Evolutionary conservation across 2,888 invertebrate species (phyloP).

Genomic region (Drosophila percnosoma): DNA sequence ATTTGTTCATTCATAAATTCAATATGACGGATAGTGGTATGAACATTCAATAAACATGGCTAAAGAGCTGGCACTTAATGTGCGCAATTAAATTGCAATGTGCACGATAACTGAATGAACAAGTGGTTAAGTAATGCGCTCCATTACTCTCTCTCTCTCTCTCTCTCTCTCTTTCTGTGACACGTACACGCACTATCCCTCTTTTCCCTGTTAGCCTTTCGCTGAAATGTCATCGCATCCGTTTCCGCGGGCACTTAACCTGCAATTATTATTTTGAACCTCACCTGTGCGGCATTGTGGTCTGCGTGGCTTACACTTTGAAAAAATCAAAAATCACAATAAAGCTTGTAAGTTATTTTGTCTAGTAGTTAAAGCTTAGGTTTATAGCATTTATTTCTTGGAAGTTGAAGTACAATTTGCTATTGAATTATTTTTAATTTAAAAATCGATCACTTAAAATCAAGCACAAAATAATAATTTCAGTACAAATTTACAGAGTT

Average conservation of each 20-base stretch:
- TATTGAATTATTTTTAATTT: background rate
- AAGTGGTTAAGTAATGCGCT: constrained; percentile 19
- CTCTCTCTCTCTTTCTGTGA: background rate
- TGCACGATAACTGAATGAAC: constrained; percentile 53
- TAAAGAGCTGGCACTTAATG: constrained; percentile 66
- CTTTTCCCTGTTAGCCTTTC: background rate
- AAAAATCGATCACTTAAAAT: background rate
- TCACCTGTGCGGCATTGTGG: constrained; percentile 20
- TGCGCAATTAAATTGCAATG: constrained; percentile 73
- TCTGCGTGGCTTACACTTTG: constrained; percentile 19
- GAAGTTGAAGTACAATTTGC: background rate
- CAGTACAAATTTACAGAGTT: background rate
- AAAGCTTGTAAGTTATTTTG: background rate
- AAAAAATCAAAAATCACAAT: background rate
- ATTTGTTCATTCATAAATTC: constrained; percentile 60
- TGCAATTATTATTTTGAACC: constrained; percentile 44
- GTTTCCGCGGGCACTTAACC: constrained; percentile 49
- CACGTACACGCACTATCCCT: background rate
- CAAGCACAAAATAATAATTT: background rate
- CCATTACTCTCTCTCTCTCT: background rate
- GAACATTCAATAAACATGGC: constrained; percentile 27
- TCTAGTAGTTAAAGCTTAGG: background rate
- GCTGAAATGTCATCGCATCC: constrained; percentile 38
- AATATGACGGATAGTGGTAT: background rate
- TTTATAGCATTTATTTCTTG: background rate